These are phyloP conservation scores for Cuniculus paca DNA, from an alignment of 2,797 vertebrate species.

Conservation along the genomic window DNA sequence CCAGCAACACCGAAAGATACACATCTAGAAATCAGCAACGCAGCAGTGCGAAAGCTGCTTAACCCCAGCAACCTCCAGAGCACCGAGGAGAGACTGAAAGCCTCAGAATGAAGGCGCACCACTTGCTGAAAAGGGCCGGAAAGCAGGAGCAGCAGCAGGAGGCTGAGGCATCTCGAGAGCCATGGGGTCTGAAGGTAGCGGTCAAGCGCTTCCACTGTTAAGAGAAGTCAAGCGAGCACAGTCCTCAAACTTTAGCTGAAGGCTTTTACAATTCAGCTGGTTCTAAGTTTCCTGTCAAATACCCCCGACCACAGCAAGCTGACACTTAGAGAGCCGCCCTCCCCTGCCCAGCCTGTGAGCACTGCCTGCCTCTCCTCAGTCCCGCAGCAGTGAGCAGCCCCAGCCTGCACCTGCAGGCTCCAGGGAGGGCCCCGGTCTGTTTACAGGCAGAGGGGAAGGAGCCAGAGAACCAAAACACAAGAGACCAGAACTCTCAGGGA, in stretches of 20 bases:
- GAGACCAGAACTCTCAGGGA: conserved; percentile 24
- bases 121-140: background rate
- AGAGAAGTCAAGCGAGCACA: conserved; percentile 9
- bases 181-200: background rate
- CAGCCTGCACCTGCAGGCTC: background rate
- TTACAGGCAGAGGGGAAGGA: conserved; percentile 24
- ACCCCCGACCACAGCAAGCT: background rate
- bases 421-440: conserved; percentile 20
- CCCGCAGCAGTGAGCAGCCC: background rate
- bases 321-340: background rate
- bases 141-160: background rate
- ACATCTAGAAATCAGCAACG: background rate
- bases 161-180: background rate
- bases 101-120: background rate
- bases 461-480: conserved; percentile 40
- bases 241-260: background rate
- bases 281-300: background rate
- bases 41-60: background rate
- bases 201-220: background rate
- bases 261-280: background rate
- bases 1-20: background rate
- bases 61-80: background rate
- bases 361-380: background rate
- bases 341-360: too few species aligned
- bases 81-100: background rate